A percentile compares a stretch with the other conserved stretches of the same genome.
Evolutionary conservation across 1,140 invertebrate species (phyloP).

Genomic region (Drosophila cardini): DNA sequence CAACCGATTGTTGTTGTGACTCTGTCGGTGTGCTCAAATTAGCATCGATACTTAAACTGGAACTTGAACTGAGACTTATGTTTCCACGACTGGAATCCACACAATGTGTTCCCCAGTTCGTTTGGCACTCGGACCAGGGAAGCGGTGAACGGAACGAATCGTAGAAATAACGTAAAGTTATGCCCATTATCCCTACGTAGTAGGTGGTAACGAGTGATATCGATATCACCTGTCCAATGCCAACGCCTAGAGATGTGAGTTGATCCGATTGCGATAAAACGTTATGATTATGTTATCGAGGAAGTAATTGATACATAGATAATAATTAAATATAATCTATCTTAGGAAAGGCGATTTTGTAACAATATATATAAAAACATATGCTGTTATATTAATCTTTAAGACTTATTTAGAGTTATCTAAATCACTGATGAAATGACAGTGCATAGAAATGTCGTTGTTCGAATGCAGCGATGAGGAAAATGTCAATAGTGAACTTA

Average conservation of each 20-base stretch:
- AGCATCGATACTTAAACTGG: constrained; percentile 12
- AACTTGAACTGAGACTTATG: constrained; percentile 19
- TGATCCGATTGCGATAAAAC: constrained; percentile 5
- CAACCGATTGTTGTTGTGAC: constrained; percentile 48
- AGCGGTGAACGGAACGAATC: constrained; percentile 87
- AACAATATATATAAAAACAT: too few species aligned
- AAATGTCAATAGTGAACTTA: constrained; percentile 63
- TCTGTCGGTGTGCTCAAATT: constrained; percentile 26
- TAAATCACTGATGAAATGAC: neutral
- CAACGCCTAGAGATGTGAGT: constrained; percentile 87
- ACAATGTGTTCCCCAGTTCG: constrained; percentile 86
- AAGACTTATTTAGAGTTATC: too few species aligned
- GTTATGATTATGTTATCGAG: constrained; percentile 12
- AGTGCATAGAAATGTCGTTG: constrained; percentile 30
- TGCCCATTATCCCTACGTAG: constrained; percentile 90
- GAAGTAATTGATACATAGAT: neutral
- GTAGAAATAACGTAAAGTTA: constrained; percentile 89
- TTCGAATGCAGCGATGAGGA: neutral
- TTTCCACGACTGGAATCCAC: constrained; percentile 69
- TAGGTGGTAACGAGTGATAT: constrained; percentile 90
- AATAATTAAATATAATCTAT: too few species aligned
- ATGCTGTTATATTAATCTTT: too few species aligned
- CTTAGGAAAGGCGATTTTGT: too few species aligned
- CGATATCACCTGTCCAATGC: constrained; percentile 90
- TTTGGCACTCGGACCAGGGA: constrained; percentile 89